A percentile compares a stretch with the other conserved stretches of the same genome.
Evolutionary conservation across 2,113 vertebrate species (phyloP).

Genomic region (Balaenoptera acutorostrata): DNA sequence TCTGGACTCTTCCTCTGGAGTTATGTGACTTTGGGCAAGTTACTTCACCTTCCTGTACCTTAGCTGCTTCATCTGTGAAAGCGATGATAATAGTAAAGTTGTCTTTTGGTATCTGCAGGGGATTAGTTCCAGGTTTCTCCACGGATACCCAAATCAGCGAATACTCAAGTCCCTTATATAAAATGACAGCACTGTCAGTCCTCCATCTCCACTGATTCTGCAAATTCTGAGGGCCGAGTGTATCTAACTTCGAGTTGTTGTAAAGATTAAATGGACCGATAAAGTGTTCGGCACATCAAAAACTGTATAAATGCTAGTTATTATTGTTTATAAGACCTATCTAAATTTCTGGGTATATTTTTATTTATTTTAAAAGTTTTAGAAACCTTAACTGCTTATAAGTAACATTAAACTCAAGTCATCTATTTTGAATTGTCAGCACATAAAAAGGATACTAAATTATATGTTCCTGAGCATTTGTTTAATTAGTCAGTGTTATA

Average conservation of each 20-base stretch:
- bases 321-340: not conserved
- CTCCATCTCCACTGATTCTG: not conserved
- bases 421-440: not conserved
- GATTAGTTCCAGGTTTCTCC: not conserved
- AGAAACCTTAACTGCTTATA: not conserved
- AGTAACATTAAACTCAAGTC: not conserved
- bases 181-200: not conserved
- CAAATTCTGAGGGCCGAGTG: rapidly evolving
- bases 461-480: not conserved
- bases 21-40: not conserved
- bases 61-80: not conserved
- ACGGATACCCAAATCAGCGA: not conserved
- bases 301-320: not conserved
- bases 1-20: not conserved
- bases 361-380: not conserved
- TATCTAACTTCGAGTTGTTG: not conserved
- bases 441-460: not conserved
- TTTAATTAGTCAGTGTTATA: not conserved
- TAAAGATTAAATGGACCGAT: not conserved
- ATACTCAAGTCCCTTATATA: not conserved
- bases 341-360: not conserved
- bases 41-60: not conserved
- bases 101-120: not conserved
- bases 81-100: not conserved
- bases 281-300: not conserved